These are phyloP conservation scores for Cirrhinus mrigala DNA, from an alignment of 2,797 vertebrate genomes.

Conservation along the genomic window DNA sequence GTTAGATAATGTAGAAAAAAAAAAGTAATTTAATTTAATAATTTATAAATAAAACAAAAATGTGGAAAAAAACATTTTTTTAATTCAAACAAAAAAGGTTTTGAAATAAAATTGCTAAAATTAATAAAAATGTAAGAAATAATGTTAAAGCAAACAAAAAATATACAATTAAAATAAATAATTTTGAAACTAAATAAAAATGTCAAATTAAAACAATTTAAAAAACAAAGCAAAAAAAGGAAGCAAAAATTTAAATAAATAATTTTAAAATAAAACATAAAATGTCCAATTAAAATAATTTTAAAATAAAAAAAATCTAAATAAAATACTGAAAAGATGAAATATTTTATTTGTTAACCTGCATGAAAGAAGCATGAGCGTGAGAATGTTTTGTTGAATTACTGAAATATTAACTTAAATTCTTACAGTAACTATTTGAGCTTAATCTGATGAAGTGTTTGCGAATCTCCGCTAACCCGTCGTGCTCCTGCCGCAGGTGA, in stretches of 20 bases:
- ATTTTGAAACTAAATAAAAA: neutral
- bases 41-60: neutral
- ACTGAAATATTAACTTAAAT: neutral
- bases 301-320: neutral
- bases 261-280: neutral
- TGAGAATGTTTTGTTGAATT: neutral
- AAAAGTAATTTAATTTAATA: no score
- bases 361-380: neutral
- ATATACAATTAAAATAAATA: no score
- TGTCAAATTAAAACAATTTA: no score
- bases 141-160: no score
- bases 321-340: neutral
- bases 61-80: no score
- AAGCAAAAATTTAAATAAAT: neutral
- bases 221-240: no score
- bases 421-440: neutral
- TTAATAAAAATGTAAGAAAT: no score
- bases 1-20: no score
- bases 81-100: neutral
- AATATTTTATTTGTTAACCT: neutral
- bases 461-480: neutral
- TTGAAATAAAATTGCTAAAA: no score
- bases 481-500: constrained; percentile 79
- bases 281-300: neutral
- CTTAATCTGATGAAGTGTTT: neutral